Base-by-base conservation (phyloP, 1,140 invertebrate genomes). In the Subanguina moxae region DNA sequence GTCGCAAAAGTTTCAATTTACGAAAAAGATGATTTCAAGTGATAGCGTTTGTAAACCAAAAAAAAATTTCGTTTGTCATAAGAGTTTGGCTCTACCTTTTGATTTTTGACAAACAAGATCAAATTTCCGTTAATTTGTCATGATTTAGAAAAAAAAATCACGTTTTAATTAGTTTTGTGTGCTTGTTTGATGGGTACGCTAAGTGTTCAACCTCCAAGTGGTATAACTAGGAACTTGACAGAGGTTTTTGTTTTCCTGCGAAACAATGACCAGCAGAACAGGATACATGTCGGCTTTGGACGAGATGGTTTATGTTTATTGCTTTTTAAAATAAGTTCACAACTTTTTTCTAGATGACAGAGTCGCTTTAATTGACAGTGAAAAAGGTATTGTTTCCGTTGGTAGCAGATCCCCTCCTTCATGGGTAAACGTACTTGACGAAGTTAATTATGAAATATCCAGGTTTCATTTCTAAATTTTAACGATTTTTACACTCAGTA, bases 341-440 rank as follows among this genome's bases (percentile, higher is more conserved):
- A 52, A 45, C n/a, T 8, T 52, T 52, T 52, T 52, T 52, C 15
- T 21, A 72, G 73, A 75, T 32, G 73, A 76, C 21, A 76, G 32
- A 43, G 57, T 76, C 25, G 21, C 58, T 45, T 25, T 75, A 42
- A 64, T 75, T 0, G 64, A 75, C 27, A 68, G 64, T 19, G 74
- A 75, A 7, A 65, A 73, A 46, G 74, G 71, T 21, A 58, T 52
- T 25, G 48, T 23, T 1, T 45, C 65, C 42, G 68, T 58, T 3
- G 58, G 23, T 30, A 25, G 42, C 21, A 75, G 63, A 32, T 67
- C 23, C 11, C 75, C 73, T 0, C 75, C 75, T 30, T 21, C 52
- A 15, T 76, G 75, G 75, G 76, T 76, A 1, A 77, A 76, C 62
- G 62, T 76, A 23, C 32, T 77, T 23, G 75, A 76, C 45, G 75